These are phyloP conservation scores for Protobothrops flavoviridis DNA, from an alignment of 2,113 vertebrate species.

Conservation along the genomic window DNA sequence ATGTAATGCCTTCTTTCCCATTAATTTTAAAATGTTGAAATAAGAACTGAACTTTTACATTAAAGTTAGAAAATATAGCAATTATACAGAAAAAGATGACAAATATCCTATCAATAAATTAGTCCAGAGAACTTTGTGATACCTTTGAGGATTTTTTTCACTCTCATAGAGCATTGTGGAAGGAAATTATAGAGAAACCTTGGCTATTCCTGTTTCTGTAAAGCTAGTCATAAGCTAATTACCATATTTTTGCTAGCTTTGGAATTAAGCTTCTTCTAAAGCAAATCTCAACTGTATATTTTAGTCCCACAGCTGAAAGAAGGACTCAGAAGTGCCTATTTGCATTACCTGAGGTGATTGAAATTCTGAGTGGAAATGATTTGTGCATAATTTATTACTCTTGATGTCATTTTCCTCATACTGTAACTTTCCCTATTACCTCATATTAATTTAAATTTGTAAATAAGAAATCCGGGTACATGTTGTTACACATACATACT, in stretches of 20 bases:
- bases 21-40: not conserved
- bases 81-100: not conserved
- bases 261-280: constrained; percentile 53
- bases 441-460: constrained; percentile 35
- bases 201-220: constrained; percentile 50
- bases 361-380: constrained; percentile 60
- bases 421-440: constrained; percentile 52
- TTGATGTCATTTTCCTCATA: constrained; percentile 59
- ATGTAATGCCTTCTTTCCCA: not conserved
- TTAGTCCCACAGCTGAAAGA: constrained; percentile 56
- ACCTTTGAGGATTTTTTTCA: not conserved
- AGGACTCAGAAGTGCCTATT: constrained; percentile 58
- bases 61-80: not conserved
- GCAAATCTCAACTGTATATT: constrained; percentile 64
- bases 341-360: constrained; percentile 60
- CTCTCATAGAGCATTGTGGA: not conserved
- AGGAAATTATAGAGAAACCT: constrained; percentile 17
- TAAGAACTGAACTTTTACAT: not conserved
- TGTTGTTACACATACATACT: not conserved
- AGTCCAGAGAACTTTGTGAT: not conserved
- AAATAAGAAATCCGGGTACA: not conserved
- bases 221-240: constrained; percentile 62
- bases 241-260: constrained; percentile 56
- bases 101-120: not conserved
- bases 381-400: constrained; percentile 69